A percentile compares a stretch with the other conserved stretches of the same genome.
These are phyloP conservation scores for Cebus imitator DNA, from an alignment of 2,113 vertebrate genomes.

Conservation along the genomic window DNA sequence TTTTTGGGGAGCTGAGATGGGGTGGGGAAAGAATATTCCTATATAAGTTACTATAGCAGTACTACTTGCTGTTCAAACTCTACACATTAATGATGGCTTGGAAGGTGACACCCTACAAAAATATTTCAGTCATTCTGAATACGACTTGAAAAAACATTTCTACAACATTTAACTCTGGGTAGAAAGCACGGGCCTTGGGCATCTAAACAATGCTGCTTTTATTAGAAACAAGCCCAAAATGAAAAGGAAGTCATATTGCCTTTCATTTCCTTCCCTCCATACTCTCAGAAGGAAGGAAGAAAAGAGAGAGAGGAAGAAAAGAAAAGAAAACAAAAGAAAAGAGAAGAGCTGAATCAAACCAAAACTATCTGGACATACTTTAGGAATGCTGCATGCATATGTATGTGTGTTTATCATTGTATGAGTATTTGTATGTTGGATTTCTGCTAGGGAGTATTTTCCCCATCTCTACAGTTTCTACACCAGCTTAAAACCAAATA, in stretches of 20 bases:
- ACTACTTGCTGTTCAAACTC: constrained; percentile 74
- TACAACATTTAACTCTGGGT: constrained; percentile 69
- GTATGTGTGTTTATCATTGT: not conserved
- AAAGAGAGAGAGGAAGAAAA: not conserved
- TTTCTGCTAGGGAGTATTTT: constrained; percentile 69
- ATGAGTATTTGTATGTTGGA: constrained; percentile 1
- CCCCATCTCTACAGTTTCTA: constrained; percentile 57
- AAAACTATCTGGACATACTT: not conserved
- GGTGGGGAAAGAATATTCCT: constrained; percentile 49
- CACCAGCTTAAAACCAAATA: constrained; percentile 74
- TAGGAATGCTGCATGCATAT: not conserved
- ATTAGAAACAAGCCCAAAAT: constrained; percentile 69
- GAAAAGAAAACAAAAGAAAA: no score
- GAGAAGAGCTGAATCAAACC: not conserved
- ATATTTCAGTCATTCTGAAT: constrained; percentile 78
- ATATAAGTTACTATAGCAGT: constrained; percentile 78
- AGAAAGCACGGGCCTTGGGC: constrained; percentile 70
- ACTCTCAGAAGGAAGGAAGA: not conserved
- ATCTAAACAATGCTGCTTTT: constrained; percentile 70
- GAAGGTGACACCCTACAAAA: constrained; percentile 81
- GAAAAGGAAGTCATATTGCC: constrained; percentile 75
- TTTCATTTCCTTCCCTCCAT: constrained; percentile 68
- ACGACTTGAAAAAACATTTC: constrained; percentile 76
- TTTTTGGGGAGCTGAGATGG: not conserved
- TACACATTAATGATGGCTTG: constrained; percentile 80